Base-by-base conservation (phyloP, 2,797 vertebrate species). In the Sebastolobus alascanus region DNA sequence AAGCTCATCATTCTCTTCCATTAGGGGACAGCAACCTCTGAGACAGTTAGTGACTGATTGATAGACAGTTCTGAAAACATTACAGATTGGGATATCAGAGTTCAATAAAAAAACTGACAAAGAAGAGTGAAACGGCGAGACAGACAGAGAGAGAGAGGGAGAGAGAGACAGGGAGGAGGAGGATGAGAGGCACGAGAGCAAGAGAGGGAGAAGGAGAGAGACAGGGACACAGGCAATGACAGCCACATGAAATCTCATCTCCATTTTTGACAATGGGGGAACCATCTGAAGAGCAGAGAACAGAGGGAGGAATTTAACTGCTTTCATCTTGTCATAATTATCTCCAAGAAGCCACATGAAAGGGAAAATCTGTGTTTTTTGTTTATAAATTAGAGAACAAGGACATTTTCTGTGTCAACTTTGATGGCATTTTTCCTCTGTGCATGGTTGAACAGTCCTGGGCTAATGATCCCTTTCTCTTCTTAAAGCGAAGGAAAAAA, bases 241-340 rank as follows among this genome's bases (percentile, higher is more conserved):
- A 96, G 95, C 92, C 92, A 94, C 93, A 89, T 93, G 88, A 95
- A 95, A 95, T 90, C 95, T 94, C 94, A 95, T 95, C 95, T 96
- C 93, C 95, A 95, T 95, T 95, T 96, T 95, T 96, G 95, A 96
- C 95, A 96, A 95, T 95, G 93, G 92, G 95, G 95, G 92, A 94
- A 94, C 91, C 93, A 93, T 95, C 92, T 95, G 93, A 96, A 93
- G 93, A 91, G 92, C 88, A 90, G 89, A 93, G 92, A 95, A 96
- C 94, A 94, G 94, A 94, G 94, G 89, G 91, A 95, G 94, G 92
- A 95, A 95, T 95, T 95, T 95, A 95, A 94, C 91, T 83, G 90
- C 94, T 95, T 96, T 96, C 94, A 95, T 96, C 95, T 95, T 92
- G 91, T 95, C 94, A 94, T 95, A 95, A 96, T 95, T 96, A 96